Evolutionary conservation across 2,797 vertebrate genomes (phyloP).

Genomic region (Odontamblyopus lacepedii): DNA sequence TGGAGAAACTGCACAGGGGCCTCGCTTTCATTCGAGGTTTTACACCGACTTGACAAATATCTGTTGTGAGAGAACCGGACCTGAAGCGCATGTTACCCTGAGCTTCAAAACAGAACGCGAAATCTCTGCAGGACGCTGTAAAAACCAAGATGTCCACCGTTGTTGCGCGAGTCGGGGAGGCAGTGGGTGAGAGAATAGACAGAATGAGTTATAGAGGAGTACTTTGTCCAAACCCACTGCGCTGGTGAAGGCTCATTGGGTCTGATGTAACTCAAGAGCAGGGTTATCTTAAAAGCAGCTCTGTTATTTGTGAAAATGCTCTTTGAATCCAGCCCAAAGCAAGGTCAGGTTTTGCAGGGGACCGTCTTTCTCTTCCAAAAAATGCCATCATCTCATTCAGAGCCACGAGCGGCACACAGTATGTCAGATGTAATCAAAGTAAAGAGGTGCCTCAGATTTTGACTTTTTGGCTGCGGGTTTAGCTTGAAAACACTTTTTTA

Average conservation of each 20-base stretch:
- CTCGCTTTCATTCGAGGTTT: neutral
- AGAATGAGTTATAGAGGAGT: neutral
- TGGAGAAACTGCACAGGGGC: no score
- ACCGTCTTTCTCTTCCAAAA: neutral
- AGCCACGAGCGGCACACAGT: neutral
- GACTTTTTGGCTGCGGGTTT: constrained; percentile 28
- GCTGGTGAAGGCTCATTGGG: neutral
- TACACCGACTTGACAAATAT: neutral
- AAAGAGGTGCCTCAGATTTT: neutral
- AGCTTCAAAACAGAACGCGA: constrained; percentile 19
- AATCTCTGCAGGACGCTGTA: constrained; percentile 9
- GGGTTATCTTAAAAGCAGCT: neutral
- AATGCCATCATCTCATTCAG: neutral
- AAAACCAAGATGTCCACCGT: constrained; percentile 5
- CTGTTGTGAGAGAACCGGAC: constrained; percentile 9
- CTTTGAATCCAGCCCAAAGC: constrained; percentile 4
- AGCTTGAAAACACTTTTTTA: no score
- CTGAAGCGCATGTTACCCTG: constrained; percentile 36
- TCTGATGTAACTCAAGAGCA: neutral
- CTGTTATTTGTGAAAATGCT: neutral
- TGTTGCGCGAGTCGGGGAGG: neutral
- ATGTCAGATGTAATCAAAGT: neutral
- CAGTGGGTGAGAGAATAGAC: constrained; percentile 5
- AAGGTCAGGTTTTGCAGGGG: neutral
- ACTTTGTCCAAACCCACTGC: neutral